Evolutionary conservation across 2,797 vertebrate species (phyloP), one percentile per base, ranked within the genome.

Genomic region (Cossypha niveicapilla): DNA sequence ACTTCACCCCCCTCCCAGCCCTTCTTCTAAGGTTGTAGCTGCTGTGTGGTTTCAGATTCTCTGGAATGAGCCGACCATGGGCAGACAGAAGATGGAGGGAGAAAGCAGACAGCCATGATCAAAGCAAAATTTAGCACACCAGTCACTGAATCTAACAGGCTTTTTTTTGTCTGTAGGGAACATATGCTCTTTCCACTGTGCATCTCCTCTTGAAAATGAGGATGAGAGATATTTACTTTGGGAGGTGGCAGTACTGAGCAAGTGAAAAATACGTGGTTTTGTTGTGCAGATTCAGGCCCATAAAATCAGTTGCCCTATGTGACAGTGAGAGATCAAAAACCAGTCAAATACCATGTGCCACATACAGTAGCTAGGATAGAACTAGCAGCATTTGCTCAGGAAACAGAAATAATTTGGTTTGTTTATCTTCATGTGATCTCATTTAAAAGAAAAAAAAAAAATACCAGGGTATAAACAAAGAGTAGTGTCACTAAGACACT

Each of bases 51-150:
- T 89, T 57, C 53, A 58, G 74, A 73, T 39, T 54, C 50, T 30
- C 58, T 53, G 41, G 32, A 74, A 50, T 3, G 23, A 92, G 58
- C 30, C 0, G 6, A 50, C 88, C 85, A 48, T 16, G 75, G 73
- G 48, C 83, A 86, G 58, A 41, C 82, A 80, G 72, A 80, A 89
- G 45, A 84, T 74, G 58, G 50, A 85, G 27, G 57, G 34, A 93
- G 63, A 92, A 92, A 75, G 66, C 58, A 93, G 73, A 10, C 44
- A 63, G 72, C 75, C 81, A 70, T 61, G 70, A 94, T 92, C 81
- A 94, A 95, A 94, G 81, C 67, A 87, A 82, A 90, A 91, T 80
- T 89, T 86, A 93, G 85, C 63, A 90, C 71, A 24, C 42, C 76
- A 85, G 62, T 34, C 86, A 79, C 80, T 66, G 75, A 82, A 93